Evolutionary conservation across 2,888 invertebrate genomes (phyloP).

Genomic region (Pammene fasciana): DNA sequence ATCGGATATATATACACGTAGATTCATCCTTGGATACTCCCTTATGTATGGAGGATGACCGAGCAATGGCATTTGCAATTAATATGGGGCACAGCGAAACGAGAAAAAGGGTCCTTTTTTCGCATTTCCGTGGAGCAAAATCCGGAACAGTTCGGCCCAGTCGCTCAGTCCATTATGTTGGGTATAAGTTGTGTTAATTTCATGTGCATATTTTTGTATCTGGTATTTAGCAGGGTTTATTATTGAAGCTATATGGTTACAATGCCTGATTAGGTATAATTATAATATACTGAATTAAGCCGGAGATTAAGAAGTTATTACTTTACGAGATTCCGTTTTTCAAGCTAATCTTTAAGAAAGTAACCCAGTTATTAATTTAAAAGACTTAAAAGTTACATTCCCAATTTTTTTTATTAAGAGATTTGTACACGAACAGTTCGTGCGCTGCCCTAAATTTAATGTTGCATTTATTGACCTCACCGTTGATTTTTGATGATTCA

Average conservation of each 20-base stretch:
- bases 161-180: slow-evolving; percentile 9
- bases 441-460: too few species aligned
- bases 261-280: neutral
- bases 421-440: too few species aligned
- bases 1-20: neutral
- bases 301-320: too few species aligned
- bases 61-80: slow-evolving; percentile 25
- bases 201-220: slow-evolving; percentile 1
- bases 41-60: slow-evolving; percentile 16
- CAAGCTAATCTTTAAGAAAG: too few species aligned
- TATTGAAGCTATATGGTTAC: neutral
- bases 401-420: too few species aligned
- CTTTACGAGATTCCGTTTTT: too few species aligned
- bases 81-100: slow-evolving; percentile 10
- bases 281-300: too few species aligned
- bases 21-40: neutral
- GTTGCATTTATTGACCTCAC: too few species aligned
- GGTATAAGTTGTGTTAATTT: slow-evolving; percentile 10
- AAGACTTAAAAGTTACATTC: too few species aligned
- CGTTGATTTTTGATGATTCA: too few species aligned
- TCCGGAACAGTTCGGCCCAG: slow-evolving; percentile 3
- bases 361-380: too few species aligned
- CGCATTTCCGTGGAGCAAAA: slow-evolving; percentile 14
- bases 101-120: slow-evolving; percentile 5
- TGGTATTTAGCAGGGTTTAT: neutral